Percentiles rank a stretch among this genome's conserved stretches.
These are phyloP conservation scores for Pseudolycoriella hygida DNA, from an alignment of 2,888 invertebrate species.

Conservation along the genomic window DNA sequence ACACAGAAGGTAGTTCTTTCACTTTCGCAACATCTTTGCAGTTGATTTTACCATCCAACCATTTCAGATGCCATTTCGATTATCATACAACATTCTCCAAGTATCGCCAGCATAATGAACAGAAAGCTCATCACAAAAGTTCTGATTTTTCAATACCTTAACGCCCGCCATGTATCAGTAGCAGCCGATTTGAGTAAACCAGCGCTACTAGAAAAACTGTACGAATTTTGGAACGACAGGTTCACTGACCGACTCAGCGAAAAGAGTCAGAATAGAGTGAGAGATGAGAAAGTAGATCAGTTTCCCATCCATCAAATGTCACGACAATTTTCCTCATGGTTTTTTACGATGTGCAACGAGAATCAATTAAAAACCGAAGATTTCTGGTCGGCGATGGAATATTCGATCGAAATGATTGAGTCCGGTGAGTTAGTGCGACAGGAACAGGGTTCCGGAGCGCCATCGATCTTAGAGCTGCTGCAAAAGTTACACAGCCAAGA, in stretches of 20 bases:
- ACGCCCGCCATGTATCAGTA: constrained; percentile 29
- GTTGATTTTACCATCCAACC: constrained; percentile 7
- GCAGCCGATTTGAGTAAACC: constrained; percentile 32
- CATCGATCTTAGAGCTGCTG: constrained; percentile 23
- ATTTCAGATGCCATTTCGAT: constrained; percentile 33
- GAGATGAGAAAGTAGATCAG: constrained; percentile 6
- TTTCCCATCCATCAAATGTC: constrained; percentile 31
- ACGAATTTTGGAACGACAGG: constrained; percentile 27
- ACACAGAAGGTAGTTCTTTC: constrained; percentile 7
- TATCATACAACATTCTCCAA: constrained; percentile 32
- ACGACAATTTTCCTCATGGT: constrained; percentile 39
- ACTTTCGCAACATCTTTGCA: background rate
- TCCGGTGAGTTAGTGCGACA: constrained; percentile 15
- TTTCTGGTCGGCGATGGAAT: constrained; percentile 35
- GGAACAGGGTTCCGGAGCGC: constrained; percentile 13
- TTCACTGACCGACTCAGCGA: background rate
- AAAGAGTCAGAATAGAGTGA: background rate
- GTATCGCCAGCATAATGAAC: constrained; percentile 30
- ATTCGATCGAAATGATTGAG: constrained; percentile 21
- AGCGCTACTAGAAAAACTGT: constrained; percentile 29
- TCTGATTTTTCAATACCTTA: constrained; percentile 34
- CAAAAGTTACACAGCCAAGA: constrained; percentile 26
- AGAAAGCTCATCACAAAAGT: constrained; percentile 35
- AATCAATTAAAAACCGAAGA: constrained; percentile 30
- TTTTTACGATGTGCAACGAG: constrained; percentile 29